These are phyloP conservation scores for Phengaris alcon DNA, from an alignment of 2,888 invertebrate species.

Conservation along the genomic window DNA sequence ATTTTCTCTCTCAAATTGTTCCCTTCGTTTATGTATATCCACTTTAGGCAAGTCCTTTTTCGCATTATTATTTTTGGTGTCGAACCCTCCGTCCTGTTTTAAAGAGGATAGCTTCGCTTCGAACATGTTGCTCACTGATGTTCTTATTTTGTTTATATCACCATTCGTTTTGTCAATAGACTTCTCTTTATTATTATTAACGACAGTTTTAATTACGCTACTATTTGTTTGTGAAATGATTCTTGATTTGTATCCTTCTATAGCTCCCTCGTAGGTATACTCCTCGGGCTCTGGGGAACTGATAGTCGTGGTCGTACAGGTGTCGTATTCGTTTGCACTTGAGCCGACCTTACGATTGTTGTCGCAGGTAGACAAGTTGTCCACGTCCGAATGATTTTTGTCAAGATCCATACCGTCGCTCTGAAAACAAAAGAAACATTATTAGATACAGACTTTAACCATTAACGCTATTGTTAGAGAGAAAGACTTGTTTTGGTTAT, in stretches of 20 bases:
- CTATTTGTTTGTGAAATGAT: conserved; percentile 82
- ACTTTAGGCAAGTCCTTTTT: conserved; percentile 86
- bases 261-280: conserved; percentile 93
- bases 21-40: conserved; percentile 88
- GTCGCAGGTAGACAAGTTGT: conserved; percentile 71
- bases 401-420: conserved; percentile 81
- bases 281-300: conserved; percentile 86
- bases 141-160: conserved; percentile 71
- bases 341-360: conserved; percentile 72
- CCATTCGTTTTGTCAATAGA: conserved; percentile 66
- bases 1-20: conserved; percentile 87
- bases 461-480: background rate
- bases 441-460: background rate
- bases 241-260: conserved; percentile 90
- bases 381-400: conserved; percentile 76
- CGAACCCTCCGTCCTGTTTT: conserved; percentile 70
- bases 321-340: conserved; percentile 82
- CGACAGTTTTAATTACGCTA: conserved; percentile 66
- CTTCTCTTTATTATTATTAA: conserved; percentile 70
- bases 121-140: conserved; percentile 78
- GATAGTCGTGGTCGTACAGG: conserved; percentile 83
- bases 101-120: conserved; percentile 82
- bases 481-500: background rate
- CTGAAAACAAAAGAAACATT: conserved; percentile 56
- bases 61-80: conserved; percentile 68